Conservation (phyloP, 2,113 vertebrate species). For the Formicarius rufipectus region DNA sequence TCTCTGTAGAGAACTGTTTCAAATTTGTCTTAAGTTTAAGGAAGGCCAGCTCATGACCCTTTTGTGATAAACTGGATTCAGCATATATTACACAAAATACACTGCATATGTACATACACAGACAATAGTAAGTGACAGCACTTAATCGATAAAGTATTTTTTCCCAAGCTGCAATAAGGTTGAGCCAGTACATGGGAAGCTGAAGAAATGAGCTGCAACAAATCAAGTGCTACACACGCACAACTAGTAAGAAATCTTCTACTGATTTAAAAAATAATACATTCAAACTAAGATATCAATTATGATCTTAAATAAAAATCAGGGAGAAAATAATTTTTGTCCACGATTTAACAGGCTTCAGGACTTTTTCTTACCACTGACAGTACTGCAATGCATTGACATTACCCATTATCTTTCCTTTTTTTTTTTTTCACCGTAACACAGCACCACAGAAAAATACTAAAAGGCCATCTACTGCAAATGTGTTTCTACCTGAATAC, state of each 20-base stretch:
- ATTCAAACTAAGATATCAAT: neutral
- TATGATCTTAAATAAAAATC: neutral
- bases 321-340: neutral
- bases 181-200: neutral
- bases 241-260: neutral
- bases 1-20: neutral
- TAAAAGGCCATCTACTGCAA: neutral
- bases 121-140: neutral
- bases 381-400: neutral
- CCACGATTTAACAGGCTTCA: neutral
- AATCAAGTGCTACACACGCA: neutral
- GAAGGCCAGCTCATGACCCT: neutral
- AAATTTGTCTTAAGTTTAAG: neutral
- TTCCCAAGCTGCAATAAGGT: neutral
- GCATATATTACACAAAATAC: neutral
- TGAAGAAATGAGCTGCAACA: neutral
- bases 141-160: neutral
- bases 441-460: accelerated
- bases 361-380: neutral
- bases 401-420: neutral
- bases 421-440: neutral
- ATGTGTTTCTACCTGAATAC: conserved; percentile 86
- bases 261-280: neutral
- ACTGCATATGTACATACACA: accelerated
- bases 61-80: neutral